A percentile compares a stretch with the other conserved stretches of the same genome.
These are phyloP conservation scores for Harpalus rufipes DNA, from an alignment of 2,888 invertebrate genomes.

Conservation along the genomic window DNA sequence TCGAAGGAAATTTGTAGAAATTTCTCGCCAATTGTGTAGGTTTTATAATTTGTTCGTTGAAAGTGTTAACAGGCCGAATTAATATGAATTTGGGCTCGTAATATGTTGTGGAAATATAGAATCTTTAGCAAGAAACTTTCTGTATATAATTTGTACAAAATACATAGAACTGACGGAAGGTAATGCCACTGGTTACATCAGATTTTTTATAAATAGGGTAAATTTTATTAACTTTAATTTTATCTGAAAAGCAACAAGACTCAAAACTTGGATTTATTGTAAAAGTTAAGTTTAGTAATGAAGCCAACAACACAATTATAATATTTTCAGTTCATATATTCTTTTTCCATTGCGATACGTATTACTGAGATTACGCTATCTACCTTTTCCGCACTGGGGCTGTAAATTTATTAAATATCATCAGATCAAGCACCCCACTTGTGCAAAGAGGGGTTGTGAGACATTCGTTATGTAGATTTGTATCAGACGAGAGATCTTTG, in stretches of 20 bases:
- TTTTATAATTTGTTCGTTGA: too few species aligned
- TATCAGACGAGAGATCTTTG: conserved; percentile 34
- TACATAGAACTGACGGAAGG: too few species aligned
- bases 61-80: too few species aligned
- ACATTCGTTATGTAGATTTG: conserved; percentile 55
- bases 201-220: background rate
- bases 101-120: too few species aligned
- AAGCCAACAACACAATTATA: background rate
- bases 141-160: too few species aligned
- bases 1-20: too few species aligned
- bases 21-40: too few species aligned
- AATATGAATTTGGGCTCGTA: too few species aligned
- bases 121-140: too few species aligned
- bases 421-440: conserved; percentile 6
- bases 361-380: background rate
- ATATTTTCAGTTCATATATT: background rate
- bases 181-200: too few species aligned
- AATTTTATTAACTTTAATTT: too few species aligned
- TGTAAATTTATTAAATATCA: conserved; percentile 52
- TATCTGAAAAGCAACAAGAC: background rate
- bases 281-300: background rate
- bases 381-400: background rate
- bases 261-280: background rate
- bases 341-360: background rate
- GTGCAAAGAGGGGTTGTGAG: background rate